phyloP scores from a whole-genome alignment of 2,113 vertebrate genomes.

The Oryzias javanicus region DNA sequence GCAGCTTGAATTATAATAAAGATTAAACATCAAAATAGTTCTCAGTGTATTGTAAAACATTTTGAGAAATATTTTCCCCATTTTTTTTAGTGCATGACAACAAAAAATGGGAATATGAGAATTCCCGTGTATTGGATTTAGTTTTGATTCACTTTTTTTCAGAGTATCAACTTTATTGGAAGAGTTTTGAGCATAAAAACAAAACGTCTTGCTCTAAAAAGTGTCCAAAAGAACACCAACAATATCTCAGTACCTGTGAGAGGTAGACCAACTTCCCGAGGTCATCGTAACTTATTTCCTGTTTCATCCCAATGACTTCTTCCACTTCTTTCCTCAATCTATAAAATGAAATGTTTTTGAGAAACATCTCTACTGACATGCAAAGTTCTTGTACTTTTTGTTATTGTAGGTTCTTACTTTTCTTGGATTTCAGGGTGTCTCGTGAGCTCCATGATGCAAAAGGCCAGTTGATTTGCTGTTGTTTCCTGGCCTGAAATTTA shows the following conservation, averaged over 20 bases:
- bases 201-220: too few species aligned
- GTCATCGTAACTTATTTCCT: conserved; percentile 84
- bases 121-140: too few species aligned
- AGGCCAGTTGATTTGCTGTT: conserved; percentile 85
- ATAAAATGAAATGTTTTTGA: conserved; percentile 9
- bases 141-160: too few species aligned
- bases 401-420: conserved; percentile 65
- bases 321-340: conserved; percentile 86
- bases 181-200: too few species aligned
- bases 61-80: too few species aligned
- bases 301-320: conserved; percentile 87
- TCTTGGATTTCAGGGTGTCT: conserved; percentile 85
- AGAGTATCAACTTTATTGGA: too few species aligned
- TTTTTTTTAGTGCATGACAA: too few species aligned
- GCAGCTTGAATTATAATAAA: too few species aligned
- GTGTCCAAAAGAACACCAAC: too few species aligned
- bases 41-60: too few species aligned
- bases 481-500: conserved; percentile 97
- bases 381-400: not conserved
- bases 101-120: too few species aligned
- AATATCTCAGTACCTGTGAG: conserved; percentile 78
- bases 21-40: too few species aligned
- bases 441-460: conserved; percentile 86
- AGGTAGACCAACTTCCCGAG: conserved; percentile 86
- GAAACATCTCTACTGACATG: not conserved